Conservation (phyloP, 2,113 vertebrate species). For the Periophthalmodon schlosseri region DNA sequence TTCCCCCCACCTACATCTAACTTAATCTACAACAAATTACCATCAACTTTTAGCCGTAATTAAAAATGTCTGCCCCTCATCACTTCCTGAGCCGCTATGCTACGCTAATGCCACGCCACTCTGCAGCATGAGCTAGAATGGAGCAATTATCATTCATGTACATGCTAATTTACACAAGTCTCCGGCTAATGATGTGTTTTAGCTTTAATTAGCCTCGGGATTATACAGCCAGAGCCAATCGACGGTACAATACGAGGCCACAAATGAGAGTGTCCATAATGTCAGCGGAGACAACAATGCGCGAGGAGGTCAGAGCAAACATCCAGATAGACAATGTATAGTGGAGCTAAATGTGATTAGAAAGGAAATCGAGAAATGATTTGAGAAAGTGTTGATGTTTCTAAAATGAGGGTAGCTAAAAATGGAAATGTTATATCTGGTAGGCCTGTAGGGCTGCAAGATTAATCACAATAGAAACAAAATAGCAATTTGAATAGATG, state of each 20-base stretch:
- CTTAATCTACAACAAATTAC: neutral
- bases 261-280: slow-evolving; percentile 1
- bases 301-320: neutral
- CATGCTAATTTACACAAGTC: neutral
- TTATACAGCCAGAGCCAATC: neutral
- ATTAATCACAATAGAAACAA: too few relatives aligned
- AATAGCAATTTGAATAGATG: too few relatives aligned
- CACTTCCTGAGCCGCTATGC: neutral
- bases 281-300: neutral
- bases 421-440: too few relatives aligned
- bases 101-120: neutral
- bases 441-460: too few relatives aligned
- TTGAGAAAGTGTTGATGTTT: too few relatives aligned
- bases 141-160: slow-evolving; percentile 1
- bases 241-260: neutral
- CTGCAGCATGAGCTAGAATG: neutral
- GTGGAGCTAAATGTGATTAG: too few relatives aligned
- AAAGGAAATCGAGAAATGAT: too few relatives aligned
- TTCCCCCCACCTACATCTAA: neutral
- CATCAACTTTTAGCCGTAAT: neutral
- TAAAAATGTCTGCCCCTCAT: neutral
- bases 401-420: too few relatives aligned
- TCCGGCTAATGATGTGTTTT: neutral
- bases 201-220: neutral
- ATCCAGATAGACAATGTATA: too few relatives aligned